A percentile compares a stretch with the other conserved stretches of the same genome.
These are phyloP conservation scores for Pteronura brasiliensis DNA, from an alignment of 2,113 vertebrate genomes.

Conservation along the genomic window DNA sequence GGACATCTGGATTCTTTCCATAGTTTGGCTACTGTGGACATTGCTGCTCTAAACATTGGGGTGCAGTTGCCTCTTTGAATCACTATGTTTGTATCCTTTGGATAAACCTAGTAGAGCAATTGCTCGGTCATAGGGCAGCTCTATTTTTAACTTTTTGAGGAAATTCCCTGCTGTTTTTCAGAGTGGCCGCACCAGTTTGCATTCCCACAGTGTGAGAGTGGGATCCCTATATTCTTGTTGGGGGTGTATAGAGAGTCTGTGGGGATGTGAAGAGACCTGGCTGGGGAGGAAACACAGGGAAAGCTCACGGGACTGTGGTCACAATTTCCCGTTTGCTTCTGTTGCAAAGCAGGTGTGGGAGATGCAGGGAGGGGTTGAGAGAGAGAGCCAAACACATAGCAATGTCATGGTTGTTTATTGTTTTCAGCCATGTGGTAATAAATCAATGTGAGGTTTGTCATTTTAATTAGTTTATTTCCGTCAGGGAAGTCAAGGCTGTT, in stretches of 20 bases:
- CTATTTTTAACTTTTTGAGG: not conserved
- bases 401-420: constrained; percentile 33
- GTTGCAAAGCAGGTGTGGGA: rapidly evolving
- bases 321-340: not conserved
- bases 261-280: not conserved
- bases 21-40: too few species aligned
- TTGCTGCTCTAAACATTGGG: too few species aligned
- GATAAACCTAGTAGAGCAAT: not conserved
- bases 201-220: not conserved
- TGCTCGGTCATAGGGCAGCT: not conserved
- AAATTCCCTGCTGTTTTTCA: not conserved
- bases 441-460: constrained; percentile 13
- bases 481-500: constrained; percentile 53
- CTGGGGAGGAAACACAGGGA: not conserved
- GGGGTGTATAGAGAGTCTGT: rapidly evolving
- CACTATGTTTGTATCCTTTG: too few species aligned
- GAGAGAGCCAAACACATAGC: constrained; percentile 14
- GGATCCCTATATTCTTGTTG: not conserved
- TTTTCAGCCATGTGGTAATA: constrained; percentile 54
- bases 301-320: rapidly evolving
- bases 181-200: not conserved
- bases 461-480: constrained; percentile 71
- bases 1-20: too few species aligned
- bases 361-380: not conserved
- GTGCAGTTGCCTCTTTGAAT: too few species aligned